Evolutionary conservation across 2,888 invertebrate genomes (phyloP), one percentile per base, ranked within the genome.

Genomic region (Lydus trimaculatus): DNA sequence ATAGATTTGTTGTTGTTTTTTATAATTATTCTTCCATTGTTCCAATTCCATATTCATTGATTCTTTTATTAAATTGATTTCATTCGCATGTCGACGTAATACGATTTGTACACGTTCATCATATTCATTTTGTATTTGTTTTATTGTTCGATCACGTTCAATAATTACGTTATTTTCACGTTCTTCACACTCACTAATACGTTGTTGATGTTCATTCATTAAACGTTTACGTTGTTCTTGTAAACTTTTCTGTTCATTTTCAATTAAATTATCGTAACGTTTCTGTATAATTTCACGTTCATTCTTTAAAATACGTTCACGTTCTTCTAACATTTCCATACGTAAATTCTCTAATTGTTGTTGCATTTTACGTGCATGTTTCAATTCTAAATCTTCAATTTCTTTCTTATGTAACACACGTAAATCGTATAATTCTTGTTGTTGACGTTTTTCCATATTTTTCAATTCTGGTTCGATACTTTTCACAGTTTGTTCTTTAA

Each of bases 401-500:
- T 90, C 91, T 58, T 90, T 87, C 74, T 91, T 90, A 80, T 92
- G 91, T 64, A 90, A 86, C 0, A 90, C 88, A 15, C 92, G 85
- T 79, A 94, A 87, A 76, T 94, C 92, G 0, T 90, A 86, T 66
- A 94, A 83, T 78, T 92, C 90, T 78, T 90, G 88, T 76, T 91
- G 90, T 75, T 91, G 90, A 0, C 87, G 79, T 59, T 90, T 89
- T 36, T 92, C 91, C 91, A 95, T 93, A 76, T 90, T 91, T 28
- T 93, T 89, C 3, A 96, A 87, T 83, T 96, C 95, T 0, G 93
- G 91, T 84, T 95, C 95, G n/a, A 96, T 83, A 0, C 95, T 94
- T 86, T 94, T 95, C 0, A 95, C 93, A 5, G 95, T 95, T 79
- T 94, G 86, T 81, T 95, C 94, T 93, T 95, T 94, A 64, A 95